phyloP scores from a whole-genome alignment of 1,140 invertebrate genomes.

The Rhizoglyphus robini region DNA sequence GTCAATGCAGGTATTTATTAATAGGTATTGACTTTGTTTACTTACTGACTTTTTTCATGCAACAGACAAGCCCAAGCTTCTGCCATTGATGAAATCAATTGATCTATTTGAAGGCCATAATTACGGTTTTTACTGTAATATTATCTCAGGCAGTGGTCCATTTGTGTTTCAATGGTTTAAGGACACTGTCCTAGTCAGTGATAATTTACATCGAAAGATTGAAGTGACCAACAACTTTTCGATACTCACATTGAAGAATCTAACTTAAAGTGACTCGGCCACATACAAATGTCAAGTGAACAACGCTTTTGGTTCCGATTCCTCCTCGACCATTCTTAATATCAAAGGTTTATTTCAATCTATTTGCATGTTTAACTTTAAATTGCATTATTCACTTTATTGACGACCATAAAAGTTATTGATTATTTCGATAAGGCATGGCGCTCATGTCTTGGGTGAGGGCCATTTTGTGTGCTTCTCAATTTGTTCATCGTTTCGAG shows the following conservation, averaged over 20 bases:
- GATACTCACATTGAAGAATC: not conserved
- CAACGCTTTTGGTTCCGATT: conserved; percentile 16
- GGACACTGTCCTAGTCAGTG: not conserved
- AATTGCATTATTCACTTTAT: no score
- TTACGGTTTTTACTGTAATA: not conserved
- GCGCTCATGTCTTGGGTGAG: not conserved
- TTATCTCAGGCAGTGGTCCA: not conserved
- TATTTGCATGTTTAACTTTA: no score
- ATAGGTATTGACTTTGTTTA: not conserved
- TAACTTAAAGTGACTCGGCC: conserved; percentile 13
- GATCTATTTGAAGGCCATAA: not conserved
- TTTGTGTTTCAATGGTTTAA: conserved; percentile 5
- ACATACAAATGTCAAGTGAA: conserved; percentile 19
- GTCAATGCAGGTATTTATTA: no score
- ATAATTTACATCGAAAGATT: not conserved
- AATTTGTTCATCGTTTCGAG: no score
- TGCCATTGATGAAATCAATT: not conserved
- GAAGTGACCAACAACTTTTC: not conserved
- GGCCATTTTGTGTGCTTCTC: not conserved
- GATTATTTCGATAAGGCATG: not conserved
- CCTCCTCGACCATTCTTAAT: not conserved
- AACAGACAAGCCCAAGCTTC: not conserved
- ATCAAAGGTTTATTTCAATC: conserved; percentile 3
- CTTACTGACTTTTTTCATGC: no score
- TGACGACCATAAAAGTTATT: not conserved